Conservation (phyloP, 2,888 invertebrate species). For the Hypercompe scribonia region DNA sequence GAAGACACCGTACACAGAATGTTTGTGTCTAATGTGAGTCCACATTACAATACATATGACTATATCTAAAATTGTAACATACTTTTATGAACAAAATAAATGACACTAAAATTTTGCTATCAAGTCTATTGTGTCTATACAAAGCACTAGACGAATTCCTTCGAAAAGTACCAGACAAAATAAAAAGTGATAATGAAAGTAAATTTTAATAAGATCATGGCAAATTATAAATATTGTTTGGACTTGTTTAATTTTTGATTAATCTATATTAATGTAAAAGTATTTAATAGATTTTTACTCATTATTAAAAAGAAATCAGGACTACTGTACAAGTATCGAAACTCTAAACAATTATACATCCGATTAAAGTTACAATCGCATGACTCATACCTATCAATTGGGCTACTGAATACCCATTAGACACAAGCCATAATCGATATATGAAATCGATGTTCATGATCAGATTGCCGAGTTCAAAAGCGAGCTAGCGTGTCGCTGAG, state of each 20-base stretch:
- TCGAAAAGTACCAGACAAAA: too few species aligned
- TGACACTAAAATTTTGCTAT: too few species aligned
- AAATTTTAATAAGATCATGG: too few species aligned
- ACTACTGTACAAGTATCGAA: neutral
- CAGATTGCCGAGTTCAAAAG: conserved; percentile 85
- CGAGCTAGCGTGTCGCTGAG: conserved; percentile 79
- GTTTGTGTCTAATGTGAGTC: conserved; percentile 50
- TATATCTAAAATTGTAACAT: neutral
- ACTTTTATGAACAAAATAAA: neutral
- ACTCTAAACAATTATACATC: neutral
- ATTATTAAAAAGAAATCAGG: neutral
- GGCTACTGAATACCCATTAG: conserved; percentile 45
- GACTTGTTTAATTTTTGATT: neutral
- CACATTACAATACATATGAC: neutral
- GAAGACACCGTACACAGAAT: conserved; percentile 32
- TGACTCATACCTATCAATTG: neutral
- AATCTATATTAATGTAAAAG: too few species aligned
- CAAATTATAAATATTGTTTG: neutral
- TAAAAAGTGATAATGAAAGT: too few species aligned
- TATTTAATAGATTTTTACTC: neutral
- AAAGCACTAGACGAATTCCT: too few species aligned
- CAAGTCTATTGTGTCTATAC: too few species aligned
- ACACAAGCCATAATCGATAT: conserved; percentile 52
- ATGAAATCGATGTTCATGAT: conserved; percentile 57
- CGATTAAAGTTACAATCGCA: neutral